phyloP scores from a whole-genome alignment of 2,888 invertebrate genomes.

The Limnephilus rhombicus region DNA sequence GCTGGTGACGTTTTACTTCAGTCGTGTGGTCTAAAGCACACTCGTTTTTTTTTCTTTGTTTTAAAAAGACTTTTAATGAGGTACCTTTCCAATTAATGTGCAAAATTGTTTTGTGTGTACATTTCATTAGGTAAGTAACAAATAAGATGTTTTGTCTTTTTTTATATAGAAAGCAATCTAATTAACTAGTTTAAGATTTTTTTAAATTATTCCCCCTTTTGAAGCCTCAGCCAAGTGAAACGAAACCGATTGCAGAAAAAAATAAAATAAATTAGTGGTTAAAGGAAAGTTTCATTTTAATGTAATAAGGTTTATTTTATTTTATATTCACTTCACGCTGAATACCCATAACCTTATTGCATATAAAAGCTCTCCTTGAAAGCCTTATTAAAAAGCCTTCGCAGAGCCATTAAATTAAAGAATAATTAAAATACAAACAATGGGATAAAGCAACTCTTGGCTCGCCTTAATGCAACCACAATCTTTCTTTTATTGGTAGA shows the following conservation, averaged over 20 bases:
- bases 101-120: neutral
- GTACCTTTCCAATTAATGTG: neutral
- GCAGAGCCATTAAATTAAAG: neutral
- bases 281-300: no score
- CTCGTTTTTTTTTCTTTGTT: neutral
- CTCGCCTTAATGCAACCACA: neutral
- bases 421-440: neutral
- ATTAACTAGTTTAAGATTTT: no score
- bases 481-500: neutral
- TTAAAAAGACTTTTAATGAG: neutral
- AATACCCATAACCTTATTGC: neutral
- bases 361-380: neutral
- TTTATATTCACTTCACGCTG: neutral
- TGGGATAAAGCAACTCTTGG: neutral
- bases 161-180: no score
- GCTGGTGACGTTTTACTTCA: no score
- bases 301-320: neutral
- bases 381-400: neutral
- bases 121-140: neutral
- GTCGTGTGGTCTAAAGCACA: no score
- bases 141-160: neutral
- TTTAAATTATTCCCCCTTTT: no score
- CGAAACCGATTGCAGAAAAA: no score
- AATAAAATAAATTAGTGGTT: no score
- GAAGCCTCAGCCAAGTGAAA: no score